These are phyloP conservation scores for Ctenicera cuprea DNA, from an alignment of 2,888 invertebrate species.

Conservation along the genomic window DNA sequence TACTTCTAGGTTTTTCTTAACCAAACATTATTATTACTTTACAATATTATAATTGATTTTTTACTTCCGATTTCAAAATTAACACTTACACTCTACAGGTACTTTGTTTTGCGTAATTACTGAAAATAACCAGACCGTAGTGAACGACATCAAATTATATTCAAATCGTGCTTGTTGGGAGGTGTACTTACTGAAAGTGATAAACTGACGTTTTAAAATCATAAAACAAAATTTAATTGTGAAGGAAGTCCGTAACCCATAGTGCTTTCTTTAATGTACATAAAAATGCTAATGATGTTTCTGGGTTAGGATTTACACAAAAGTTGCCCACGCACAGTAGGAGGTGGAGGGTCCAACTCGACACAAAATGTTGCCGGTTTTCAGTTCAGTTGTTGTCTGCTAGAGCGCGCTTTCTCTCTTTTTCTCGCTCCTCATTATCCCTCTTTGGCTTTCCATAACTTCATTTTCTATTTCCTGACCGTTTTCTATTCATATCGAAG, in stretches of 20 bases:
- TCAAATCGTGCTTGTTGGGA: too few relatives aligned
- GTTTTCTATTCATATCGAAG: neutral
- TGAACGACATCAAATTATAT: too few relatives aligned
- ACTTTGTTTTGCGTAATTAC: too few relatives aligned
- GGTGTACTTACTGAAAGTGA: too few relatives aligned
- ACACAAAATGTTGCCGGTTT: slow-evolving; percentile 60
- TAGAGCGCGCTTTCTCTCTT: neutral
- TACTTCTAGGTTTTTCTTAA: neutral
- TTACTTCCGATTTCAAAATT: slow-evolving; percentile 25
- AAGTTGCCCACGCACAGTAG: slow-evolving; percentile 58
- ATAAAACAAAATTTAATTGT: neutral
- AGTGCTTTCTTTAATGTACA: neutral
- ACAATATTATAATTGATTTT: slow-evolving; percentile 1
- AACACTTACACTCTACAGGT: too few relatives aligned
- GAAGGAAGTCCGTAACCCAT: neutral
- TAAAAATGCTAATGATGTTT: slow-evolving; percentile 18
- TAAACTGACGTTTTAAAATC: neutral
- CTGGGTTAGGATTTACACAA: slow-evolving; percentile 49
- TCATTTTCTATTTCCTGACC: neutral
- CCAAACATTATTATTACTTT: neutral
- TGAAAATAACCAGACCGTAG: too few relatives aligned
- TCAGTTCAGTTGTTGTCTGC: slow-evolving; percentile 56
- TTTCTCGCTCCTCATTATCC: neutral
- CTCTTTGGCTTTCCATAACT: neutral
- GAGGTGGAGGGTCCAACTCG: slow-evolving; percentile 54